Percentiles rank a stretch among this genome's conserved stretches.
Conservation (phyloP, 2,113 vertebrate genomes). For the Oryzias melastigma region DNA sequence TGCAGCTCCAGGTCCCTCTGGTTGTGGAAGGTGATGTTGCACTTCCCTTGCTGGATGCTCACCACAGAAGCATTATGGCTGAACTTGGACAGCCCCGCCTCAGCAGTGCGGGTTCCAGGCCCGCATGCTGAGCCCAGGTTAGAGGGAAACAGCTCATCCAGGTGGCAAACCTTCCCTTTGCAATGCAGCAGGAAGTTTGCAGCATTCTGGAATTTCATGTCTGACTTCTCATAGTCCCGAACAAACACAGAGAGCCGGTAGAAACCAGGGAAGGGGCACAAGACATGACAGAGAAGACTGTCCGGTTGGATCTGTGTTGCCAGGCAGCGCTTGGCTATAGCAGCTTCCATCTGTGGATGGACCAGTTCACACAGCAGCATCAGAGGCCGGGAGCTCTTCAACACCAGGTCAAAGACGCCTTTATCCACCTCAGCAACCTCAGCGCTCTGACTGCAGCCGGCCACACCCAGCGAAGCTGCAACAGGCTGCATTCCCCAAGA, state of each 20-base stretch:
- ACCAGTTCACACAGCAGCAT: slow-evolving; percentile 72
- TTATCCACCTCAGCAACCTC: slow-evolving; percentile 61
- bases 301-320: slow-evolving; percentile 75
- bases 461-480: slow-evolving; percentile 64
- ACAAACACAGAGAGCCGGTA: slow-evolving; percentile 79
- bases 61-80: slow-evolving; percentile 73
- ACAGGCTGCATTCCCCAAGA: slow-evolving; percentile 78
- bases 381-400: slow-evolving; percentile 72
- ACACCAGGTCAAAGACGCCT: slow-evolving; percentile 57
- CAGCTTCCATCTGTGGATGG: slow-evolving; percentile 60
- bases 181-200: slow-evolving; percentile 80
- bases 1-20: slow-evolving; percentile 47
- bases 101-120: slow-evolving; percentile 69
- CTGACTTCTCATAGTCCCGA: slow-evolving; percentile 68
- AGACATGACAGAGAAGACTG: slow-evolving; percentile 73
- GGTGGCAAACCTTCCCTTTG: slow-evolving; percentile 42
- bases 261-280: slow-evolving; percentile 75
- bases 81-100: slow-evolving; percentile 73
- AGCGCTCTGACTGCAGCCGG: slow-evolving; percentile 56
- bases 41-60: slow-evolving; percentile 75
- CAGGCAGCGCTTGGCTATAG: slow-evolving; percentile 72
- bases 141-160: slow-evolving; percentile 72
- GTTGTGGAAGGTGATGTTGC: slow-evolving; percentile 79
- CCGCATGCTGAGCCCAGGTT: slow-evolving; percentile 74
- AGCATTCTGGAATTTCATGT: slow-evolving; percentile 67